phyloP scores from a whole-genome alignment of 1,140 invertebrate species.

The Centruroides sculpturatus region DNA sequence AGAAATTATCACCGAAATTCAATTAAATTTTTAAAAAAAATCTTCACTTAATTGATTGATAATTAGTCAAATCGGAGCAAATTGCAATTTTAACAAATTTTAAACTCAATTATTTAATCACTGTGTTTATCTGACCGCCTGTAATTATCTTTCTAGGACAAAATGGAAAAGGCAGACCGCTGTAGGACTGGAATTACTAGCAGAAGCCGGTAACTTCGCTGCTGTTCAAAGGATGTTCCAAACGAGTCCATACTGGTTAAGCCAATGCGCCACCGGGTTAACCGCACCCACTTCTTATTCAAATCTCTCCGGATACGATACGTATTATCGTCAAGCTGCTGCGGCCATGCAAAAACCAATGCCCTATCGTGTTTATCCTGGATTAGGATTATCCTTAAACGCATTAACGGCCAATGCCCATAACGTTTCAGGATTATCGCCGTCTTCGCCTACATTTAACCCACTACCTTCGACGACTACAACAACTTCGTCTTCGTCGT shows the following conservation, averaged over 20 bases:
- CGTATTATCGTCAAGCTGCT: slow-evolving; percentile 62
- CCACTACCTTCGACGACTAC: too few relatives aligned
- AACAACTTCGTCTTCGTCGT: too few relatives aligned
- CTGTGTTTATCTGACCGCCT: background rate
- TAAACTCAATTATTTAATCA: too few relatives aligned
- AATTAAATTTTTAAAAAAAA: too few relatives aligned
- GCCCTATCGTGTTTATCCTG: slow-evolving; percentile 48
- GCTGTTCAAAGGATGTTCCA: slow-evolving; percentile 89
- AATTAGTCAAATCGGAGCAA: too few relatives aligned
- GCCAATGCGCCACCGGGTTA: slow-evolving; percentile 35
- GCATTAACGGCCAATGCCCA: too few relatives aligned
- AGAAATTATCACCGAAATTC: too few relatives aligned
- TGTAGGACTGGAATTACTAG: slow-evolving; percentile 85
- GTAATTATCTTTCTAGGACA: slow-evolving; percentile 36
- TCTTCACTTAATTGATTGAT: background rate
- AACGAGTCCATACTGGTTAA: slow-evolving; percentile 47
- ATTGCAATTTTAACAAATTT: too few relatives aligned
- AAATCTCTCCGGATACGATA: slow-evolving; percentile 37
- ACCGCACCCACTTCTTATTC: slow-evolving; percentile 20
- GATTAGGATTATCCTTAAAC: background rate
- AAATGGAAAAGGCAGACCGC: slow-evolving; percentile 99
- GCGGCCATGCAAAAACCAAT: slow-evolving; percentile 72
- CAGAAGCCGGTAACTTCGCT: slow-evolving; percentile 91
- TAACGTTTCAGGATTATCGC: too few relatives aligned
- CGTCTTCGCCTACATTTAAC: too few relatives aligned